phyloP scores from a whole-genome alignment of 2,113 vertebrate genomes.

The Xiphorhynchus elegans region DNA sequence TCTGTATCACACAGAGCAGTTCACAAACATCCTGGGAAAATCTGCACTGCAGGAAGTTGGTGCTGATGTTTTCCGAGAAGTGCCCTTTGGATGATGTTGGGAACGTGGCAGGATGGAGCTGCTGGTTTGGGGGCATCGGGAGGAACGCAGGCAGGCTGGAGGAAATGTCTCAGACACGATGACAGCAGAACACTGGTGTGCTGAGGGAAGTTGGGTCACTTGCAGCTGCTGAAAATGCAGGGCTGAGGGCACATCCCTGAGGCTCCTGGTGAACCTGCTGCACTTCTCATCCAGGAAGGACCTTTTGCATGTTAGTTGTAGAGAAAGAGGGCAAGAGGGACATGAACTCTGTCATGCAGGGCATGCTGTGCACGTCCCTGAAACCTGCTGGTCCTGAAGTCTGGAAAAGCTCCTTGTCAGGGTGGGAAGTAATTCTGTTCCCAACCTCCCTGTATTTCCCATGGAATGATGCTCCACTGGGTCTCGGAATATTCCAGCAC shows the following conservation, averaged over 20 bases:
- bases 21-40: not conserved
- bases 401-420: not conserved
- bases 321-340: not conserved
- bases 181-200: not conserved
- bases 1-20: not conserved
- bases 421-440: not conserved
- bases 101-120: not conserved
- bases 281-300: not conserved
- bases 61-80: not conserved
- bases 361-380: not conserved
- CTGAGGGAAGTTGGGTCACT: not conserved
- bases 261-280: not conserved
- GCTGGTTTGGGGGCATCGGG: not conserved
- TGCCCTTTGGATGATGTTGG: not conserved
- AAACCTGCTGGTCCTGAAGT: not conserved
- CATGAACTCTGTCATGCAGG: not conserved
- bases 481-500: not conserved
- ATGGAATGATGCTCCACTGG: not conserved
- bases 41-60: not conserved
- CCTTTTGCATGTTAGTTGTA: not conserved
- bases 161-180: not conserved
- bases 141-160: not conserved
- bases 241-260: not conserved
- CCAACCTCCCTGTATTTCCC: accelerated
- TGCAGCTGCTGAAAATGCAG: not conserved